phyloP scores from a whole-genome alignment of 2,888 invertebrate genomes.

The Sinotaia quadrata region DNA sequence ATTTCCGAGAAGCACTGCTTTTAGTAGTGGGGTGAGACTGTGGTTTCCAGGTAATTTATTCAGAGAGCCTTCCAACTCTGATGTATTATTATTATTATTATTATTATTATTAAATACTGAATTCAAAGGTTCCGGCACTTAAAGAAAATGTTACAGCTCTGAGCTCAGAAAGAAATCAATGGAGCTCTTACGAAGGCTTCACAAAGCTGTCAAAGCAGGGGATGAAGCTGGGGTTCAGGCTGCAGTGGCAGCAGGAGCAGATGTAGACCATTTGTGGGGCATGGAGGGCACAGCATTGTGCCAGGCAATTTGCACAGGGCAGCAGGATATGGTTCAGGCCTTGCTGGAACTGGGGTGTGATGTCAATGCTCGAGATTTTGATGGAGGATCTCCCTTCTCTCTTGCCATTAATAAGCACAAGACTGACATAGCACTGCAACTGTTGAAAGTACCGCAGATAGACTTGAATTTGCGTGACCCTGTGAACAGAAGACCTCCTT shows the following conservation, averaged over 20 bases:
- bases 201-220: conserved; percentile 2
- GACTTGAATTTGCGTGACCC: conserved; percentile 17
- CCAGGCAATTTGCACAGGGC: conserved; percentile 9
- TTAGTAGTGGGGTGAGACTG: too few species aligned
- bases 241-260: conserved; percentile 18
- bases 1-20: too few species aligned
- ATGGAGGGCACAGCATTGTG: conserved; percentile 26
- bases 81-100: too few species aligned
- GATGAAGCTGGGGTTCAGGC: background rate
- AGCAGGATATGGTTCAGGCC: background rate
- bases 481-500: conserved; percentile 7
- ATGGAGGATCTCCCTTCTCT: conserved; percentile 14
- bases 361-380: conserved; percentile 15
- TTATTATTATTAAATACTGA: too few species aligned
- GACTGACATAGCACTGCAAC: background rate
- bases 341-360: conserved; percentile 22
- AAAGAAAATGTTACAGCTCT: background rate
- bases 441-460: conserved; percentile 3
- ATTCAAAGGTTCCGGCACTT: too few species aligned
- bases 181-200: conserved; percentile 16
- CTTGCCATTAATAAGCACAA: conserved; percentile 14
- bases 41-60: too few species aligned
- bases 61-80: too few species aligned
- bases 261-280: conserved; percentile 17
- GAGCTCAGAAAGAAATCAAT: background rate